Evolutionary conservation across 1,140 invertebrate species (phyloP).

Genomic region (Polypedilum vanderplanki): DNA sequence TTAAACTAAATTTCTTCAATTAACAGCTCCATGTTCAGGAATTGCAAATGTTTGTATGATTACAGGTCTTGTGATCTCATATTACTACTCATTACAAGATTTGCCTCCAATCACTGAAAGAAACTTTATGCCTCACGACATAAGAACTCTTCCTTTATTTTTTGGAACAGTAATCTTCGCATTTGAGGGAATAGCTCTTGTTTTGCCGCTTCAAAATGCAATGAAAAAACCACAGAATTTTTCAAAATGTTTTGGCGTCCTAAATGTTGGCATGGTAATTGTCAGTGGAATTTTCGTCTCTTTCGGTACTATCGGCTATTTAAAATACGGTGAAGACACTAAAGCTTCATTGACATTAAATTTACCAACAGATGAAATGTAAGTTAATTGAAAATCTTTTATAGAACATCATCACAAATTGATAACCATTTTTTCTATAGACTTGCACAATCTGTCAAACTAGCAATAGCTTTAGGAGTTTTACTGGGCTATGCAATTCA

Average conservation of each 20-base stretch:
- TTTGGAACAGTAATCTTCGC: constrained; percentile 71
- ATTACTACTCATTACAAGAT: constrained; percentile 57
- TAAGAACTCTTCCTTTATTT: constrained; percentile 48
- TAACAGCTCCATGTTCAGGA: constrained; percentile 56
- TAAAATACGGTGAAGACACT: constrained; percentile 58
- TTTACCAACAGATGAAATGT: constrained; percentile 45
- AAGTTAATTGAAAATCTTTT: constrained; percentile 34
- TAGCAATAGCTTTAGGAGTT: constrained; percentile 68
- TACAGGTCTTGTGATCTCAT: constrained; percentile 55
- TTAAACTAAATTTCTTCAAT: not conserved
- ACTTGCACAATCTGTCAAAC: constrained; percentile 51
- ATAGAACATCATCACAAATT: not conserved
- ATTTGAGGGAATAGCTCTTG: constrained; percentile 71
- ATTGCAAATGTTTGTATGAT: constrained; percentile 65
- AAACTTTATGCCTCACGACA: constrained; percentile 27
- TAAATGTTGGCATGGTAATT: constrained; percentile 73
- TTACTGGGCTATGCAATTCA: constrained; percentile 77
- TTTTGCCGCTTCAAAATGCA: constrained; percentile 80
- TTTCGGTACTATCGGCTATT: constrained; percentile 67
- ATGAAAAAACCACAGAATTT: constrained; percentile 75
- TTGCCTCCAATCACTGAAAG: constrained; percentile 35
- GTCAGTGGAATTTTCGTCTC: constrained; percentile 65
- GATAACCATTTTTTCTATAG: constrained; percentile 42
- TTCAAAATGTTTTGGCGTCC: constrained; percentile 64
- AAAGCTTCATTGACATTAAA: constrained; percentile 59